Base-by-base conservation (phyloP, 2,797 vertebrate genomes). In the Acrossocheilus wenchowensis region DNA sequence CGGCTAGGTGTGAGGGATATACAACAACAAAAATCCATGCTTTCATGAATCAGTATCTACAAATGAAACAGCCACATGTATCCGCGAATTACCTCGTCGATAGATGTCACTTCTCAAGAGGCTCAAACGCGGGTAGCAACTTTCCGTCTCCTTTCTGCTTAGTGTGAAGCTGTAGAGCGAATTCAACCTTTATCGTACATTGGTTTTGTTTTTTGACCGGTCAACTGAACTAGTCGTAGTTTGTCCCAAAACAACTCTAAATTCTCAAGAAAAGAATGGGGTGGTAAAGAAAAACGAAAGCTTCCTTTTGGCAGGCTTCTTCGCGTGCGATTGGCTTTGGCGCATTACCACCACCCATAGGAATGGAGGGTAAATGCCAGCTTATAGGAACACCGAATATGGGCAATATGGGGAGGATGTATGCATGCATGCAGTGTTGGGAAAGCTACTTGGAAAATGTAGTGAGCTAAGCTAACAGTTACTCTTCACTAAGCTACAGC, bases 251-350 rank as follows among this genome's bases (percentile, higher is more conserved):
- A 69, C 14, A 78, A 39, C 12, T 19, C 15, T 48, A 15, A 68
- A 81, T 81, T 43, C 26, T 68, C 19, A 30, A 81, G 41, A 68
- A 50, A 45, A 45, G 10, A n/a, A 21, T 26, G 23, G 19, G 23
- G 19, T 30, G 5, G 14, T 39, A 43, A 15, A 78, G 23, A 68
- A 30, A 78, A 78, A 30, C 39, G 34, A 60, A 79, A 72, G 75
- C 83, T 85, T 79, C 75, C 83, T 45, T 54, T 71, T 48, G 19
- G 19, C 64, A 43, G 11, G 60, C 75, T 79, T 81, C 78, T 81
- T 81, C 78, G 41, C 9, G 15, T 62, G 54, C n/a, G 7, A 41
- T 62, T 19, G 8, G 23, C 1, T 81, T 48, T 34, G 41, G 43
- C 1, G 6, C 17, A 14, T 34, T 68, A 68, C 62, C 43, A 62